Evolutionary conservation across 2,888 invertebrate genomes (phyloP).

Genomic region (Lithophane leautieri): DNA sequence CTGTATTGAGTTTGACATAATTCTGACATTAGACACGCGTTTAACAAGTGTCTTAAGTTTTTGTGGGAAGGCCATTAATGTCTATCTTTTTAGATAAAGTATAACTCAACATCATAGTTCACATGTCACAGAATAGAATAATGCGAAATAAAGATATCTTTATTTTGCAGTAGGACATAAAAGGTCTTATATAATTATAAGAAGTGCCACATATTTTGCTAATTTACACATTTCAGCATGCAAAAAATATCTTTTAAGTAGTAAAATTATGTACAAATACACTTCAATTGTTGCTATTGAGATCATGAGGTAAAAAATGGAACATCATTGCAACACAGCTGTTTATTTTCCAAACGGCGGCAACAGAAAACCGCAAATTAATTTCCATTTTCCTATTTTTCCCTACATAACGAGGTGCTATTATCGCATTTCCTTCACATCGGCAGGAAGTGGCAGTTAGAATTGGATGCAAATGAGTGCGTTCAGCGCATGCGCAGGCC

Average conservation of each 20-base stretch:
- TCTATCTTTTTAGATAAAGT: not conserved
- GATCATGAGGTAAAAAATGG: not conserved
- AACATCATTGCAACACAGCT: not conserved
- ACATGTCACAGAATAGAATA: slow-evolving; percentile 1
- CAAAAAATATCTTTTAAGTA: no score
- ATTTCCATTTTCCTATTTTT: slow-evolving; percentile 46
- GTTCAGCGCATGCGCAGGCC: slow-evolving; percentile 39
- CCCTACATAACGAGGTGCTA: slow-evolving; percentile 36
- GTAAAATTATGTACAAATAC: no score
- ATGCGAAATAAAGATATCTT: no score
- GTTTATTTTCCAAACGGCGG: slow-evolving; percentile 4
- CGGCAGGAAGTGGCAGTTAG: slow-evolving; percentile 58
- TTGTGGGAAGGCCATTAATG: no score
- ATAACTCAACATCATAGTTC: not conserved
- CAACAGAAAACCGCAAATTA: slow-evolving; percentile 11
- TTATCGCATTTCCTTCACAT: slow-evolving; percentile 57
- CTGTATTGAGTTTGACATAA: no score
- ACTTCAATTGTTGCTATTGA: no score
- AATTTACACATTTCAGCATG: no score
- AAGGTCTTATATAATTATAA: no score
- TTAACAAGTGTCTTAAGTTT: no score
- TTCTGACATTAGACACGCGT: no score
- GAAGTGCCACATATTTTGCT: no score
- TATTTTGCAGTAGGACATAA: no score
- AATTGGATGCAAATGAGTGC: slow-evolving; percentile 67